phyloP scores from a whole-genome alignment of 2,888 invertebrate species.

The Tortrix viridana region DNA sequence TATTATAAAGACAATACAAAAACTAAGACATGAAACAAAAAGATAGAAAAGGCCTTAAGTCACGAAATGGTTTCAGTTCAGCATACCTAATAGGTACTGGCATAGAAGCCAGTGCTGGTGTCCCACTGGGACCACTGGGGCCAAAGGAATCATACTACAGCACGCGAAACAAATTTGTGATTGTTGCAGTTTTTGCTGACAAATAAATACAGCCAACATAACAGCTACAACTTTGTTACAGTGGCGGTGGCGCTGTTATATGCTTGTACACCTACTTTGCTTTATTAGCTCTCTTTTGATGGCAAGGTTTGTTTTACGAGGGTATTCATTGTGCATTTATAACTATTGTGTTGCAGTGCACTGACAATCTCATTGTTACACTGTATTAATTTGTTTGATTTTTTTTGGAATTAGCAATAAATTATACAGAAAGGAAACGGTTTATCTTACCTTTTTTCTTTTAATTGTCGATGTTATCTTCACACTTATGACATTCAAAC shows the following conservation, averaged over 20 bases:
- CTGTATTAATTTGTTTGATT: neutral
- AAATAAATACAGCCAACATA: slow-evolving; percentile 41
- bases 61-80: too few relatives aligned
- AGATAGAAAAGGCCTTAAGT: neutral
- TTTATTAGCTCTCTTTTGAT: slow-evolving; percentile 73
- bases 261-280: slow-evolving; percentile 63
- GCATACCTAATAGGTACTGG: too few relatives aligned
- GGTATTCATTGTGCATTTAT: slow-evolving; percentile 13
- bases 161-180: neutral
- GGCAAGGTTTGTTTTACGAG: slow-evolving; percentile 41
- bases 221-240: slow-evolving; percentile 58
- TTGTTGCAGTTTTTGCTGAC: neutral
- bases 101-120: too few relatives aligned
- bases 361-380: neutral
- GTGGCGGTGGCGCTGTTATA: slow-evolving; percentile 53
- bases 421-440: too few relatives aligned
- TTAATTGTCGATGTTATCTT: too few relatives aligned
- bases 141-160: too few relatives aligned
- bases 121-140: too few relatives aligned
- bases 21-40: too few relatives aligned
- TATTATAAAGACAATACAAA: too few relatives aligned
- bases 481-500: too few relatives aligned
- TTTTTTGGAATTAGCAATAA: too few relatives aligned
- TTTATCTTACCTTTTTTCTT: too few relatives aligned
- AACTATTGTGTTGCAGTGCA: slow-evolving; percentile 1